Evolutionary conservation across 1,140 invertebrate genomes (phyloP).

Genomic region (Platyscapa corneri): DNA sequence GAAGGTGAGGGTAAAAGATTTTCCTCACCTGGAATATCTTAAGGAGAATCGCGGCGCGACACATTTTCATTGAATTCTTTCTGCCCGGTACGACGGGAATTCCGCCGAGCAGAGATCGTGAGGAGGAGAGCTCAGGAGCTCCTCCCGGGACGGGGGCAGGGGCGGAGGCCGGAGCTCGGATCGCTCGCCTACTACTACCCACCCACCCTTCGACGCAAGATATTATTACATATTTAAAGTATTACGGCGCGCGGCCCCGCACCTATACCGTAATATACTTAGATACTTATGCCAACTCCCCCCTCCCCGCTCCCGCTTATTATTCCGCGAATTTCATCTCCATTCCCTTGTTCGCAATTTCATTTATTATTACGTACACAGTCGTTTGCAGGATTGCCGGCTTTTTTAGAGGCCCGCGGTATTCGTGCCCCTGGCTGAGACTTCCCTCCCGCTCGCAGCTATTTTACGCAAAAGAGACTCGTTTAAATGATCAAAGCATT

Average conservation of each 20-base stretch:
- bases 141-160: too few species aligned
- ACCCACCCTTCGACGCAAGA: constrained; percentile 54
- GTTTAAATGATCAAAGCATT: too few species aligned
- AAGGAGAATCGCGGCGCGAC: constrained; percentile 59
- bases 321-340: neutral
- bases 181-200: neutral
- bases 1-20: constrained; percentile 49
- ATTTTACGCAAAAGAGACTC: too few species aligned
- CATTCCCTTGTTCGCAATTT: neutral
- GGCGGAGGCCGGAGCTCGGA: neutral
- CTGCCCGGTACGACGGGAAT: constrained; percentile 55
- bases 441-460: neutral
- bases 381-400: neutral
- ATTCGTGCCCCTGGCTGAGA: neutral
- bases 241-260: constrained; percentile 55
- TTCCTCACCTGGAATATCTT: constrained; percentile 65
- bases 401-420: neutral
- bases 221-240: constrained; percentile 73
- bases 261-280: neutral
- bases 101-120: too few species aligned
- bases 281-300: neutral
- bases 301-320: neutral
- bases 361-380: too few species aligned
- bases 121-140: too few species aligned
- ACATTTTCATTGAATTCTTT: constrained; percentile 70